phyloP scores from a whole-genome alignment of 2,113 vertebrate genomes.

The Siniperca knerii region DNA sequence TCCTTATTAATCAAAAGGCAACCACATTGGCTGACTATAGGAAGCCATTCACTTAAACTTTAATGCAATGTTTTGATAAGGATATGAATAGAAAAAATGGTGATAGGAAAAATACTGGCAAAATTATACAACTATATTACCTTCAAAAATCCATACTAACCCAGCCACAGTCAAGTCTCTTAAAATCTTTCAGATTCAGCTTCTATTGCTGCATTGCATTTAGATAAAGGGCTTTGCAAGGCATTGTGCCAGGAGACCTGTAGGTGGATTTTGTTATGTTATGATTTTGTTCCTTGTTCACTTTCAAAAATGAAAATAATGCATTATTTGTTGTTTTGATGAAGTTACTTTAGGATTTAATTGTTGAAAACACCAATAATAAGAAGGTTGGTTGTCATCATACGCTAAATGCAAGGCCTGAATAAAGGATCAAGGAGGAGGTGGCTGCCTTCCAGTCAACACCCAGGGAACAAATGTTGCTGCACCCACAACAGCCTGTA shows the following conservation, averaged over 20 bases:
- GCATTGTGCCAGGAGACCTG: neutral
- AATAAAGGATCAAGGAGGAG: conserved; percentile 4
- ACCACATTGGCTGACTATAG: neutral
- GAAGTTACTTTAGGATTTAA: neutral
- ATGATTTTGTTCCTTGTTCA: conserved; percentile 13
- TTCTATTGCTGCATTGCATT: conserved; percentile 8
- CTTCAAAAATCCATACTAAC: conserved; percentile 7
- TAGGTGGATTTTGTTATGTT: neutral
- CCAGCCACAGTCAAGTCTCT: neutral
- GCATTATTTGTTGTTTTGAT: neutral
- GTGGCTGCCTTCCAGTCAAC: conserved; percentile 54
- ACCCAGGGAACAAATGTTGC: conserved; percentile 49
- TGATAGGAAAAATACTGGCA: neutral
- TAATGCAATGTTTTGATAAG: neutral
- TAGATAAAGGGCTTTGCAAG: conserved; percentile 24
- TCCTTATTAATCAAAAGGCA: neutral
- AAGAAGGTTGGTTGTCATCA: neutral
- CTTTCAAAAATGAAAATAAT: neutral
- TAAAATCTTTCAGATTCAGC: neutral
- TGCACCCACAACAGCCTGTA: conserved; percentile 3
- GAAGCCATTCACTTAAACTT: neutral
- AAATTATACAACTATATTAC: neutral
- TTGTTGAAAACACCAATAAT: neutral
- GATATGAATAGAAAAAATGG: neutral
- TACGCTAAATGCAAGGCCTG: neutral